A percentile compares a stretch with the other conserved stretches of the same genome.
Conservation (phyloP, 2,888 invertebrate genomes). For the Campoletis raptor region DNA sequence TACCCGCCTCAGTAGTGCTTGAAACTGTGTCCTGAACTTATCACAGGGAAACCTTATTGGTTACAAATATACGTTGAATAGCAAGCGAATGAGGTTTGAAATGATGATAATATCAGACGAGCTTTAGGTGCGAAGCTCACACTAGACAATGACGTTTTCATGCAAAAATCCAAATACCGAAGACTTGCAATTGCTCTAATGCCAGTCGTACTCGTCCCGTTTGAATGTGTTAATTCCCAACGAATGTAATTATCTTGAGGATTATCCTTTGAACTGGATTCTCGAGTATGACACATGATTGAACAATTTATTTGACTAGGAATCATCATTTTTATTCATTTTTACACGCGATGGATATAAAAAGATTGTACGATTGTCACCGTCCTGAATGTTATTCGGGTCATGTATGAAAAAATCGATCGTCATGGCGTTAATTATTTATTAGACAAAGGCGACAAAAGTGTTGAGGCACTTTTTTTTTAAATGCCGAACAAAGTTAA, state of each 20-base stretch:
- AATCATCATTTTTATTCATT: conserved; percentile 3
- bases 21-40: conserved; percentile 22
- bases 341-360: background rate
- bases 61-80: conserved; percentile 46
- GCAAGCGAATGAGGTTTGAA: conserved; percentile 40
- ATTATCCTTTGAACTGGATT: conserved; percentile 12
- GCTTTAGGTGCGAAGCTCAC: conserved; percentile 48
- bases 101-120: conserved; percentile 48
- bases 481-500: background rate
- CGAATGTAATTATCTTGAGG: conserved; percentile 37
- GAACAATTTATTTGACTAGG: conserved; percentile 26
- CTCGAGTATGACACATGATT: background rate
- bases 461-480: background rate
- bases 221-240: conserved; percentile 28
- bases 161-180: conserved; percentile 53
- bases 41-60: conserved; percentile 46
- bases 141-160: conserved; percentile 43
- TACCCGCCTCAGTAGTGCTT: conserved; percentile 23
- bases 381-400: conserved; percentile 32
- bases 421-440: conserved; percentile 47
- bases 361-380: conserved; percentile 37
- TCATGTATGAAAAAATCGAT: conserved; percentile 54
- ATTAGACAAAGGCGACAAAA: conserved; percentile 6
- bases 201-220: conserved; percentile 33
- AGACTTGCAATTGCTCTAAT: conserved; percentile 60